phyloP scores from a whole-genome alignment of 2,113 vertebrate species.

The Junco hyemalis region DNA sequence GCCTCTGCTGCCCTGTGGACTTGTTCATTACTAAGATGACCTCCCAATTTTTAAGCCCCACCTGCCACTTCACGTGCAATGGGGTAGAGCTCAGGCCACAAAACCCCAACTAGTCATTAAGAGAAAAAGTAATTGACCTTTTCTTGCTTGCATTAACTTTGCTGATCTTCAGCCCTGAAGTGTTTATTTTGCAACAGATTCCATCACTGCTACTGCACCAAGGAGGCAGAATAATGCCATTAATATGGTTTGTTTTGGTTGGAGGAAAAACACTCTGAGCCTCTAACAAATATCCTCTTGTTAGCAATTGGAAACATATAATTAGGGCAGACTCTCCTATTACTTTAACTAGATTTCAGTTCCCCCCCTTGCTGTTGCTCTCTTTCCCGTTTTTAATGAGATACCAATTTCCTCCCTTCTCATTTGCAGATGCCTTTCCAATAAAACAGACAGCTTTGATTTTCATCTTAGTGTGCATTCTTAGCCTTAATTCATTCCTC shows the following conservation, averaged over 20 bases:
- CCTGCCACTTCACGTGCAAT: slow-evolving; percentile 2
- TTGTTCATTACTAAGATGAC: neutral
- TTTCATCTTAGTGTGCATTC: slow-evolving; percentile 65
- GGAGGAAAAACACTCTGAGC: slow-evolving; percentile 59
- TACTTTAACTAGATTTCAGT: slow-evolving; percentile 70
- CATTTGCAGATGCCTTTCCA: slow-evolving; percentile 68
- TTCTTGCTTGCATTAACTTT: slow-evolving; percentile 49
- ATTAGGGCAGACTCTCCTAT: slow-evolving; percentile 64
- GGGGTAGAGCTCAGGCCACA: slow-evolving; percentile 63
- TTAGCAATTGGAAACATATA: slow-evolving; percentile 69
- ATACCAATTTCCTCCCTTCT: slow-evolving; percentile 74
- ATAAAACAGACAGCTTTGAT: slow-evolving; percentile 77
- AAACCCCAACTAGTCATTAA: slow-evolving; percentile 58
- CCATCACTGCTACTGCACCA: slow-evolving; percentile 35
- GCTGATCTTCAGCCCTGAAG: slow-evolving; percentile 42
- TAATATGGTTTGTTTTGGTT: slow-evolving; percentile 70
- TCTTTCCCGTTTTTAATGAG: slow-evolving; percentile 76
- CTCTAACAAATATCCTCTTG: slow-evolving; percentile 70
- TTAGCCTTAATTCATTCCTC: slow-evolving; percentile 66
- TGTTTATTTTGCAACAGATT: slow-evolving; percentile 72
- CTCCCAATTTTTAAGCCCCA: neutral
- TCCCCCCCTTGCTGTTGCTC: slow-evolving; percentile 34
- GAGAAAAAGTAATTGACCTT: slow-evolving; percentile 59
- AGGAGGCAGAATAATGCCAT: slow-evolving; percentile 63
- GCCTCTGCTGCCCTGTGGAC: neutral